Evolutionary conservation across 2,797 vertebrate genomes (phyloP), one percentile per base, ranked within the genome.

Genomic region (Lindbergichthys nudifrons): DNA sequence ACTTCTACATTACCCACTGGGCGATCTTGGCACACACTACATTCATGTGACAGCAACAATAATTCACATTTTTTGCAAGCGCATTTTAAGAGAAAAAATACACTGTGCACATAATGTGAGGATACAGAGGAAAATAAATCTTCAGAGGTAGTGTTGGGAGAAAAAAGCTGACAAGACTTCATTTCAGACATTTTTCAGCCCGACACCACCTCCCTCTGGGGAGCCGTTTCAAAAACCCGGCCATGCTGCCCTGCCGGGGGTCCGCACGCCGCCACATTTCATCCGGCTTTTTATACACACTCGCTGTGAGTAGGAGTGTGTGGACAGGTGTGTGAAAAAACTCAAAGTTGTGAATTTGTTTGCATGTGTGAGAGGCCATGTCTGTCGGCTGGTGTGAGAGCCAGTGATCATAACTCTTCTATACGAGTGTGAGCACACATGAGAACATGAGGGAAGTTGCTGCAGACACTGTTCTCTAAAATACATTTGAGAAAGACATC

Each of bases 21-120:
- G 60, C 70, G 68, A 68, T 60, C 66, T 83, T 70, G 57, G 66
- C 66, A 57, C 59, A 53, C 59, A 30, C 32, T 4, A 5, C 5
- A n/a, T 23, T 48, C 18, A 19, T n/a, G 16, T 42, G 79, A 87
- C 70, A 69, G 66, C 45, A 62, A 59, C 53, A 52, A 54, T 79
- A 85, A 86, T 19, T 83, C 60, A 59, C 12, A 66, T 84, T 88
- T 78, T 88, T n/a, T 71, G n/a, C 4, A 21, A 65, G 42, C 60
- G 39, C 16, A 9, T 81, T 82, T 69, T 47, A 70, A 69, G 56
- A 59, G 59, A 70, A 45, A 62, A 54, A 67, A 46, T 36, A 72
- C 56, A 60, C 56, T 73, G 46, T 18, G 26, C 63, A 68, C 63
- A 58, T 64, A 59, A 75, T 64, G 65, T 70, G 60, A 80, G 23